These are phyloP conservation scores for Molorchus minor DNA, from an alignment of 2,888 invertebrate species.

Conservation along the genomic window DNA sequence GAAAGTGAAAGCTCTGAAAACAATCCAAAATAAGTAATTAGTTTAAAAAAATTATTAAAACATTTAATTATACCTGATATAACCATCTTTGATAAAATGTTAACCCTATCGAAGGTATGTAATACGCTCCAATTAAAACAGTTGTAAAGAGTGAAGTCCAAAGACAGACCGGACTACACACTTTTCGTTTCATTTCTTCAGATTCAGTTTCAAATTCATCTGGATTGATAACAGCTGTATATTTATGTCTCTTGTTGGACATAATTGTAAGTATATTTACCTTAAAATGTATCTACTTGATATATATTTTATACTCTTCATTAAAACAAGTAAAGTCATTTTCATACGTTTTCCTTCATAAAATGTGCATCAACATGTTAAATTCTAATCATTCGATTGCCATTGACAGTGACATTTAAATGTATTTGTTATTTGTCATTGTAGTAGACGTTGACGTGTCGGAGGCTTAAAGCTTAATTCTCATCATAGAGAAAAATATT, in stretches of 20 bases:
- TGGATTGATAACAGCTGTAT: conserved; percentile 36
- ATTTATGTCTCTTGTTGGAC: conserved; percentile 37
- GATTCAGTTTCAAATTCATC: conserved; percentile 51
- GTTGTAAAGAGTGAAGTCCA: conserved; percentile 59
- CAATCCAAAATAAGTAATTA: background rate
- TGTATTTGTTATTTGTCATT: background rate
- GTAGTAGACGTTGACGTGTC: too few species aligned
- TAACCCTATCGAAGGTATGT: conserved; percentile 90
- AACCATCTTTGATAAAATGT: conserved; percentile 98
- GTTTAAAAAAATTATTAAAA: background rate
- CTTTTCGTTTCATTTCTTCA: conserved; percentile 52
- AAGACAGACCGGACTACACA: conserved; percentile 56
- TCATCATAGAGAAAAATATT: too few species aligned
- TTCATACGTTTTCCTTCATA: background rate
- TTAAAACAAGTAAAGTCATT: background rate
- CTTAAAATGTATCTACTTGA: background rate
- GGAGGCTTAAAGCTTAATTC: too few species aligned
- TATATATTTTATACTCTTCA: background rate
- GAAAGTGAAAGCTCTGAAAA: conserved; percentile 84
- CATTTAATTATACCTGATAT: conserved; percentile 70
- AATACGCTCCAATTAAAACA: conserved; percentile 81
- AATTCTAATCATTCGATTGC: background rate
- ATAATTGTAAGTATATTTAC: conserved; percentile 17
- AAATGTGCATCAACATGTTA: background rate
- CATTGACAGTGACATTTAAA: conserved; percentile 15